Evolutionary conservation across 2,113 vertebrate species (phyloP).

Genomic region (Zootoca vivipara): DNA sequence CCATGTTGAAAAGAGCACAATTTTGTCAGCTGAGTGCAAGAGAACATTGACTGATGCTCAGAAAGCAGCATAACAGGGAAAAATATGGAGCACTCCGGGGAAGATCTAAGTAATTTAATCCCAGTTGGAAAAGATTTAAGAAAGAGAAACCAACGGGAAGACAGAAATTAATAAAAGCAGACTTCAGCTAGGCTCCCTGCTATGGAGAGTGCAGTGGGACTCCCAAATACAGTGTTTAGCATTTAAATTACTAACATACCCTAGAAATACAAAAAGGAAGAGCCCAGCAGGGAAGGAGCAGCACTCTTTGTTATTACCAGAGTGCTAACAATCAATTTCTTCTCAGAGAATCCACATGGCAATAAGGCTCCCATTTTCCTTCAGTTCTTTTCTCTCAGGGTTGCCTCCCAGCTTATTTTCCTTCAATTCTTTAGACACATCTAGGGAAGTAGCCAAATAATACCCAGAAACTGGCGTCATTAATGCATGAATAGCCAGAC

Average conservation of each 20-base stretch:
- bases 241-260: slow-evolving; percentile 1
- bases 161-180: not conserved
- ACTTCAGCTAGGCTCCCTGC: not conserved
- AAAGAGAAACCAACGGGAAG: not conserved
- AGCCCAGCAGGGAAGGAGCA: not conserved
- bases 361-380: not conserved
- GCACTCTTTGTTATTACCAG: not conserved
- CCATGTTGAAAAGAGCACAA: not conserved
- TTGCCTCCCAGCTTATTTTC: not conserved
- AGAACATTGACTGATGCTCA: not conserved
- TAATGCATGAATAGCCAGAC: not conserved
- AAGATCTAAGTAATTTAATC: not conserved
- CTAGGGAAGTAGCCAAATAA: not conserved
- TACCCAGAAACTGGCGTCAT: not conserved
- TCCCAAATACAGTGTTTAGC: not conserved
- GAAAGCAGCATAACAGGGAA: not conserved
- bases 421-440: not conserved
- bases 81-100: not conserved
- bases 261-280: not conserved
- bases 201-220: not conserved
- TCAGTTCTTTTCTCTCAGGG: not conserved
- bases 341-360: not conserved
- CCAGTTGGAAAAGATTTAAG: not conserved
- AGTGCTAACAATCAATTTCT: not conserved
- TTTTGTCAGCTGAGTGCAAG: not conserved